These are phyloP conservation scores for Acanthurus leucopareius DNA, from an alignment of 2,797 vertebrate species.

Conservation along the genomic window DNA sequence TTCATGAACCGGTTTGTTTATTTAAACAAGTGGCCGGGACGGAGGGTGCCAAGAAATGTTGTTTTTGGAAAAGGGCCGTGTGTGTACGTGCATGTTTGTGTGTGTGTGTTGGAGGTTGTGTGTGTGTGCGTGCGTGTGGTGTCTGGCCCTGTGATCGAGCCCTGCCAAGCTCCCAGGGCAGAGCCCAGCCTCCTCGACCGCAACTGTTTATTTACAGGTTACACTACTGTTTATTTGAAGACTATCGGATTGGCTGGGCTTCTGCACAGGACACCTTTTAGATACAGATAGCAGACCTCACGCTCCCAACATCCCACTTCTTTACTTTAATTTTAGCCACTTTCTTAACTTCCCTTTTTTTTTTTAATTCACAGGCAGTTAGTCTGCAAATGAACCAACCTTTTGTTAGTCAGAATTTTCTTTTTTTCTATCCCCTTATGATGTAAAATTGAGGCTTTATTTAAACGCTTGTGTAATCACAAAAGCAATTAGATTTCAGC, in stretches of 20 bases:
- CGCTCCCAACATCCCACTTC: slow-evolving; percentile 10
- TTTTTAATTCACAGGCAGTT: neutral
- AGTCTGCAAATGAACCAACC: neutral
- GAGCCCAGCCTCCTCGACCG: slow-evolving; percentile 75
- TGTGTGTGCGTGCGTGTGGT: slow-evolving; percentile 48
- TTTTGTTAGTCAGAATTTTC: neutral
- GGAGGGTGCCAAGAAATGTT: slow-evolving; percentile 83
- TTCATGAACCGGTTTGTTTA: slow-evolving; percentile 81
- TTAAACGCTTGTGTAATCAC: slow-evolving; percentile 46
- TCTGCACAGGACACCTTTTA: slow-evolving; percentile 76
- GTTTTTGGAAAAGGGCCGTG: slow-evolving; percentile 80
- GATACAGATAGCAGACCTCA: slow-evolving; percentile 46
- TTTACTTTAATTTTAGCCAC: slow-evolving; percentile 15
- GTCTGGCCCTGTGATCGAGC: slow-evolving; percentile 73
- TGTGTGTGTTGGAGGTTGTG: slow-evolving; percentile 3
- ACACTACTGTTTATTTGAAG: slow-evolving; percentile 83
- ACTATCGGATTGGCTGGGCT: slow-evolving; percentile 71
- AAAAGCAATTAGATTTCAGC: neutral
- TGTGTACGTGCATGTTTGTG: slow-evolving; percentile 48
- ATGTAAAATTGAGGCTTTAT: neutral
- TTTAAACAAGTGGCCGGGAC: slow-evolving; percentile 85
- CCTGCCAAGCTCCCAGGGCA: slow-evolving; percentile 83
- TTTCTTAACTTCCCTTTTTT: neutral
- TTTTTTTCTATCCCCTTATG: neutral
- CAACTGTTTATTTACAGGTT: slow-evolving; percentile 86